A percentile compares a stretch with the other conserved stretches of the same genome.
Evolutionary conservation across 1,140 invertebrate species (phyloP).

Genomic region (Nymphalis io): DNA sequence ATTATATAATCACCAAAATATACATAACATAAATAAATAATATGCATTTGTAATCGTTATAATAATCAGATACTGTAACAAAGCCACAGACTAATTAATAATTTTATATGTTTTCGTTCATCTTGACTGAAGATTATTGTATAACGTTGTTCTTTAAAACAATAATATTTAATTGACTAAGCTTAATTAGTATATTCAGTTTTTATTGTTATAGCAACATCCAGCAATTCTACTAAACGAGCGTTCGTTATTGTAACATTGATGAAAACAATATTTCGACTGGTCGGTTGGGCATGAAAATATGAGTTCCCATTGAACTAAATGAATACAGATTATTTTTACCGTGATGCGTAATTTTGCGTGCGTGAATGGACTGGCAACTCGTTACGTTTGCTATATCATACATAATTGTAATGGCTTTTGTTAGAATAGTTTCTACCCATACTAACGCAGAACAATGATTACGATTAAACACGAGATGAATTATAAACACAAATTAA

Average conservation of each 20-base stretch:
- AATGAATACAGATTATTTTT: conserved; percentile 67
- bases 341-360: conserved; percentile 58
- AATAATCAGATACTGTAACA: too few species aligned
- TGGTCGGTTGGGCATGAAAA: conserved; percentile 37
- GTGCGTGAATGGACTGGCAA: conserved; percentile 48
- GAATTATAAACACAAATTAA: too few species aligned
- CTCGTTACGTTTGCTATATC: conserved; percentile 42
- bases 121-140: too few species aligned
- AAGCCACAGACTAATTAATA: too few species aligned
- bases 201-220: conserved; percentile 26
- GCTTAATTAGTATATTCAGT: neutral
- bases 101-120: too few species aligned
- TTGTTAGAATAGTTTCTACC: conserved; percentile 6
- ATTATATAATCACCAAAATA: too few species aligned
- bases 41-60: too few species aligned
- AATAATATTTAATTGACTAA: neutral
- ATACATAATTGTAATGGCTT: conserved; percentile 22
- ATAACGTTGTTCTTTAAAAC: neutral
- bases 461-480: too few species aligned
- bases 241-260: conserved; percentile 21
- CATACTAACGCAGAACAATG: too few species aligned
- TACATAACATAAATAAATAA: too few species aligned
- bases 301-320: conserved; percentile 51
- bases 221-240: conserved; percentile 29
- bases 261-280: conserved; percentile 27